Evolutionary conservation across 2,888 invertebrate genomes (phyloP), one percentile per base, ranked within the genome.

Genomic region (Abrostola tripartita): DNA sequence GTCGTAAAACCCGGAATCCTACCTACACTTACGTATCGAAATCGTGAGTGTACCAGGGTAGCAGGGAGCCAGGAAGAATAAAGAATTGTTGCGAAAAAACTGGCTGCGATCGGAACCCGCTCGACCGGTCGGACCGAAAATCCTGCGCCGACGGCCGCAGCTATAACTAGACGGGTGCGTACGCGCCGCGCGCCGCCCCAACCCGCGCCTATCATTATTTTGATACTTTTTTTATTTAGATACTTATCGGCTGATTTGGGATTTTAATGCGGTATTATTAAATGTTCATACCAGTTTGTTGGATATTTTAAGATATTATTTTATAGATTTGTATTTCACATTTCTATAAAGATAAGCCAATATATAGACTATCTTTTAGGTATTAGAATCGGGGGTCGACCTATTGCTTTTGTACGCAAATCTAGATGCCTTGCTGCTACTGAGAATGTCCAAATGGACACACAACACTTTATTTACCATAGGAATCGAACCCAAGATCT

Each of bases 31-130:
- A 63, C 62, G 65, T 76, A 82, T 79, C 78, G 79, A 80, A 79
- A 76, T 62, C 78, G 74, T 80, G 79, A 81, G 85, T 82, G 75
- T 52, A 81, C 81, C 24, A 24, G 24, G 74, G 80, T 83, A 72
- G 77, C 67, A 55, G 77, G 59, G 59, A 66, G 81, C 73, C 84
- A 85, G 86, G 88, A 88, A 88, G 87, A 85, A 81, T 84, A 88
- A 88, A 88, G 87, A 85, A 81, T 84, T 72, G 76, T 85, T 85
- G 88, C 87, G 81, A 88, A 89, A 88, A 89, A 88, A 85, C 81
- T 73, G 77, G 79, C 82, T 81, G 71, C 72, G 78, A 79, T 65
- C 61, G 55, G 69, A 78, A 83, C 81, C 68, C 56, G 79, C 65
- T 49, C 37, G 75, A 87, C 89, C 87, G 87, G 89, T 88, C 81